Percentiles rank a stretch among this genome's conserved stretches.
phyloP scores from a whole-genome alignment of 2,888 invertebrate genomes.

The Agrochola lychnidis region DNA sequence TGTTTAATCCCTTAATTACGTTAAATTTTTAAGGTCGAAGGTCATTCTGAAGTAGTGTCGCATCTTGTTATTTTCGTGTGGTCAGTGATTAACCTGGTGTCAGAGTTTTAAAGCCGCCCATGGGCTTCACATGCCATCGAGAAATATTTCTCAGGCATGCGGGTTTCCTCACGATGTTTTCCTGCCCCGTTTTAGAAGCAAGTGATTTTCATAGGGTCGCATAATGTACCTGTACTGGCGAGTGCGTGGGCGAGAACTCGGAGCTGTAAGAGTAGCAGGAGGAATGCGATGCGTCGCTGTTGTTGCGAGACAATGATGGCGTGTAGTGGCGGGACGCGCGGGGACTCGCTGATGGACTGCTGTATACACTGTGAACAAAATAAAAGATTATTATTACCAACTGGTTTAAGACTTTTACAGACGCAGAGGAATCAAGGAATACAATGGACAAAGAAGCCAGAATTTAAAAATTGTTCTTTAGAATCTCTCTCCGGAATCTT shows the following conservation, averaged over 20 bases:
- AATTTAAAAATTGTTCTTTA: not conserved
- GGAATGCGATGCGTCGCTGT: constrained; percentile 97
- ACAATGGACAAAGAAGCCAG: not conserved
- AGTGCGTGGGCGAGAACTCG: constrained; percentile 96
- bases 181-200: too few relatives aligned
- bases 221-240: constrained; percentile 93
- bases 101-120: too few relatives aligned
- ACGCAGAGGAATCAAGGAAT: not conserved
- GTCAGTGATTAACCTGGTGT: too few relatives aligned
- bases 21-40: too few relatives aligned
- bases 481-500: too few relatives aligned
- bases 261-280: constrained; percentile 97
- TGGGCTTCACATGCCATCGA: too few relatives aligned
- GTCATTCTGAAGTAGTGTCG: too few relatives aligned
- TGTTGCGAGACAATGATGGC: constrained; percentile 96
- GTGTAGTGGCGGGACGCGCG: constrained; percentile 96
- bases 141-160: too few relatives aligned
- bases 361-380: constrained; percentile 90
- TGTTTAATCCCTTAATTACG: too few relatives aligned
- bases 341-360: constrained; percentile 96
- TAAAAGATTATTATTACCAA: not conserved
- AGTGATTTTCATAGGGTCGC: too few relatives aligned
- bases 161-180: too few relatives aligned
- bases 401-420: not conserved
- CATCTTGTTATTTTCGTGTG: too few relatives aligned